Evolutionary conservation across 2,113 vertebrate species (phyloP).

Genomic region (Pitta sordida): DNA sequence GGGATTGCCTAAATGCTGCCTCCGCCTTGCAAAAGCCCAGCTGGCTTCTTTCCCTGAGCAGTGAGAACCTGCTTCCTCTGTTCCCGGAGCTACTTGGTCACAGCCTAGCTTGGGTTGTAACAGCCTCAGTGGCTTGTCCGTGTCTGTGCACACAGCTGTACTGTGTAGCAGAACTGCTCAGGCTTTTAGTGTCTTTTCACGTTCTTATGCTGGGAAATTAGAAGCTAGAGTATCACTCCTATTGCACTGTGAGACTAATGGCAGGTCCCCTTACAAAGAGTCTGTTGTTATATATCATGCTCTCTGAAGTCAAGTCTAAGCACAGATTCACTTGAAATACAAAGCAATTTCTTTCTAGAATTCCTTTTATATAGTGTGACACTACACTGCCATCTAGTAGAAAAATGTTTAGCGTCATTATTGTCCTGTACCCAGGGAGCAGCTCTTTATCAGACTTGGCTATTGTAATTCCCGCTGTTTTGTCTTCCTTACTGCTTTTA

Average conservation of each 20-base stretch:
- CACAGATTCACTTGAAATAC: conserved; percentile 44
- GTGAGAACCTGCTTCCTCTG: background rate
- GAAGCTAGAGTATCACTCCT: background rate
- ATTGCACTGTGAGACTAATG: background rate
- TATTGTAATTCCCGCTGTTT: conserved; percentile 26
- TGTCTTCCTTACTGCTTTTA: conserved; percentile 4
- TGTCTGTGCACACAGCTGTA: background rate
- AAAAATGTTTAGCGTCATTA: conserved; percentile 43
- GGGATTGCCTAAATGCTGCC: background rate
- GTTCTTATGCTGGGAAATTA: background rate
- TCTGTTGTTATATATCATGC: background rate
- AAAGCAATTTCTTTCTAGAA: conserved; percentile 34
- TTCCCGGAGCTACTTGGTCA: background rate
- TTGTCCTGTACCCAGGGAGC: conserved; percentile 13
- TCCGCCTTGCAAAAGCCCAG: background rate
- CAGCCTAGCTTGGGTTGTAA: background rate
- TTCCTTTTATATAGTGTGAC: conserved; percentile 45
- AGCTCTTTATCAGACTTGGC: conserved; percentile 31
- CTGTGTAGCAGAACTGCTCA: background rate
- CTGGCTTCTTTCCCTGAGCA: background rate
- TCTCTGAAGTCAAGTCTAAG: conserved; percentile 35
- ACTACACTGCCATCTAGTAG: conserved; percentile 73
- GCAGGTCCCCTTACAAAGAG: background rate
- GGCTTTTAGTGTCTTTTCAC: background rate
- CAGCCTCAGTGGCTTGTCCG: background rate